These are phyloP conservation scores for Euproctis similis DNA, from an alignment of 2,888 invertebrate species.

Conservation along the genomic window DNA sequence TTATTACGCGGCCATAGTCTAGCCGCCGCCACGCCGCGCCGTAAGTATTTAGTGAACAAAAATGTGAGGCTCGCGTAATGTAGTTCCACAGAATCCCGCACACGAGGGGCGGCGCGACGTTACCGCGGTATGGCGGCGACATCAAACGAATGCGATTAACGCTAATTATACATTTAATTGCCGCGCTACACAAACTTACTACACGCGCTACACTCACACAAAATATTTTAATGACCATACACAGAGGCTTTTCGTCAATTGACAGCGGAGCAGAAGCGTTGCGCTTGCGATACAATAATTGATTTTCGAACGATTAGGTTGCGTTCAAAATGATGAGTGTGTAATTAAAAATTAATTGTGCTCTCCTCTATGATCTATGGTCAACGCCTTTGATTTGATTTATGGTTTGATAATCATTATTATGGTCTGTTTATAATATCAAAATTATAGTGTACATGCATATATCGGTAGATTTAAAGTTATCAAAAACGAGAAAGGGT, in stretches of 20 bases:
- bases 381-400: too few species aligned
- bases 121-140: too few species aligned
- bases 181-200: slow-evolving; percentile 8
- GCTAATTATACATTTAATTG: slow-evolving; percentile 25
- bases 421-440: too few species aligned
- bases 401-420: too few species aligned
- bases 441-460: too few species aligned
- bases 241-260: slow-evolving; percentile 12
- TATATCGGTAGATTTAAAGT: too few species aligned
- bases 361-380: too few species aligned
- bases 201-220: slow-evolving; percentile 1
- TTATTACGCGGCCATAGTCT: too few species aligned
- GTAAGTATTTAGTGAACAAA: too few species aligned
- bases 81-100: slow-evolving; percentile 13
- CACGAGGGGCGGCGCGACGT: slow-evolving; percentile 14
- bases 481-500: too few species aligned
- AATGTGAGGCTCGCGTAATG: too few species aligned
- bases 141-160: slow-evolving; percentile 23
- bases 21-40: too few species aligned
- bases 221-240: slow-evolving; percentile 26
- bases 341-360: slow-evolving; percentile 1
- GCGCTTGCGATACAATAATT: slow-evolving; percentile 11
- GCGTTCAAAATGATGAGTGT: not conserved
- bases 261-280: slow-evolving; percentile 3
- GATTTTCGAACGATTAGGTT: slow-evolving; percentile 9